These are phyloP conservation scores for Sebastes matsubarae DNA, from an alignment of 2,797 vertebrate species.

Conservation along the genomic window DNA sequence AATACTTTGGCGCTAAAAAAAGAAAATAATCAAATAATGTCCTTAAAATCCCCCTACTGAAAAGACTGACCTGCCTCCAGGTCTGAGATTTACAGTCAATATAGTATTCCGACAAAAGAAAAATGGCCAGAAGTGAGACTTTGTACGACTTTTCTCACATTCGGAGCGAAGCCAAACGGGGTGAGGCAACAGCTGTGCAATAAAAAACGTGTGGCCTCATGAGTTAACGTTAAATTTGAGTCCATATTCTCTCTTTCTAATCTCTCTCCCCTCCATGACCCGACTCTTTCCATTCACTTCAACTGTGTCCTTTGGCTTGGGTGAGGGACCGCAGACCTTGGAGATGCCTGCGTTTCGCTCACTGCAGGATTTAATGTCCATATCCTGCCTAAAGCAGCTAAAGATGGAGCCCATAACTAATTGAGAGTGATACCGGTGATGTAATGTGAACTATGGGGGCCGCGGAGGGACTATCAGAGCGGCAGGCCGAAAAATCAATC, in stretches of 20 bases:
- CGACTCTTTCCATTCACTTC: conserved; percentile 66
- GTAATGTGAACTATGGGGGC: conserved; percentile 68
- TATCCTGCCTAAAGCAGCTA: conserved; percentile 67
- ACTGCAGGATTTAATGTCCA: conserved; percentile 69
- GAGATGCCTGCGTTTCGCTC: conserved; percentile 50
- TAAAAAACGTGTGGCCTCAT: conserved; percentile 74
- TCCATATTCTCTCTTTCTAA: conserved; percentile 55
- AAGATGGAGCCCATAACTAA: conserved; percentile 68
- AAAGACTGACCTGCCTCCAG: conserved; percentile 57
- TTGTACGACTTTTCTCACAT: conserved; percentile 70
- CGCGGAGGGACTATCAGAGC: conserved; percentile 52
- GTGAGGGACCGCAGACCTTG: conserved; percentile 47
- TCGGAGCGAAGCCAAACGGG: conserved; percentile 33
- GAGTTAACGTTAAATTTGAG: conserved; percentile 66
- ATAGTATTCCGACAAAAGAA: conserved; percentile 32
- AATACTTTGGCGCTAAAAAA: conserved; percentile 28
- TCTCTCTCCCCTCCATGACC: conserved; percentile 49
- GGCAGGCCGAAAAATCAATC: conserved; percentile 45
- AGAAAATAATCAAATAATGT: conserved; percentile 59
- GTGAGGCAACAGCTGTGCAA: conserved; percentile 71
- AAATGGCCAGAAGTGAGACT: conserved; percentile 51
- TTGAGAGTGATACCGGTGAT: conserved; percentile 69
- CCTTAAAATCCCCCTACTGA: conserved; percentile 56
- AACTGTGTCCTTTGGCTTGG: conserved; percentile 68
- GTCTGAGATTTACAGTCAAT: conserved; percentile 62